Base-by-base conservation (phyloP, 2,113 vertebrate genomes). In the Passerina amoena region DNA sequence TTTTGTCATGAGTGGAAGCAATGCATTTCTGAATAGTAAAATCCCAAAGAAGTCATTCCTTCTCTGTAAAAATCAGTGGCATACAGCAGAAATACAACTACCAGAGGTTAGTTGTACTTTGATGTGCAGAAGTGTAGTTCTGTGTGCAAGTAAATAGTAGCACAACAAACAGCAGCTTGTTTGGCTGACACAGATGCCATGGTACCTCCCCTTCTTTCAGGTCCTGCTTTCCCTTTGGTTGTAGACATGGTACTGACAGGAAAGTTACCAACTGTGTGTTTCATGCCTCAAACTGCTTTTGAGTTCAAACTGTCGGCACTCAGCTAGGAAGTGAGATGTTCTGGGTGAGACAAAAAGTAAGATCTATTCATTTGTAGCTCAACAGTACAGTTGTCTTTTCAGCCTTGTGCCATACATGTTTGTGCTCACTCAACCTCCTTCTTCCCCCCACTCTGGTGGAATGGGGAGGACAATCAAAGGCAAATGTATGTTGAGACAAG, bases 221-320 rank as follows among this genome's bases (percentile, higher is more conserved):
- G 59, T 76, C 63, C 1, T 42, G 51, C 56, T 73, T 63, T 53
- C 92, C 79, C 86, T 88, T 89, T 64, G 38, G 44, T 80, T 73
- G 59, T 63, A 92, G 19, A 70, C 21, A 11, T 42, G 76, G 57
- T 27, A n/a, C 37, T 94, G 75, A 82, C 54, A 84, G 91, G 70
- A 94, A 93, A 95, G 54, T 92, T 77, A 84, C 60, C 47, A 11
- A 71, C 85, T 97, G 50, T 86, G 85, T 59, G 27, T 95, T 96
- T 96, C 82, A 83, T n/a, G 77, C 3, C 17, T 50, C 69, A 50
- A 93, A 81, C 83, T 76, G 50, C 69, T 97, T 95, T 93, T 86
- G 83, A 95, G 60, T 54, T 82, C 69, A 95, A 92, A 80, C 69
- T 88, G 63, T 92, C 45, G 53, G 84, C 82, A 82, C 50, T 94